A percentile compares a stretch with the other conserved stretches of the same genome.
Evolutionary conservation across 2,797 vertebrate species (phyloP).

Genomic region (Crypturellus tataupa): DNA sequence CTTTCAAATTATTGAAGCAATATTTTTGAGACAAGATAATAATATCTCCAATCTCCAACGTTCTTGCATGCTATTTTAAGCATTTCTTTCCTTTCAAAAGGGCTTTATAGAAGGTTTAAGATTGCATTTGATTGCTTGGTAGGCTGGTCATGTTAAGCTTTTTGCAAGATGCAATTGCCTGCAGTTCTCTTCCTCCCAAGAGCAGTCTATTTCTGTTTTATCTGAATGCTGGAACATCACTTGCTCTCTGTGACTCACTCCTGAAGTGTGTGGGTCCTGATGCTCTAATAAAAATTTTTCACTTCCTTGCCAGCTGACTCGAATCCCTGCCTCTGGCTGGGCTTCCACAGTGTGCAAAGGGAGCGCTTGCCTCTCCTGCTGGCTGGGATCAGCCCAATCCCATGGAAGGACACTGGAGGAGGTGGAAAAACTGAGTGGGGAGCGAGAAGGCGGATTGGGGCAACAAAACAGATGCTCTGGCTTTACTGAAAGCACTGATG

Average conservation of each 20-base stretch:
- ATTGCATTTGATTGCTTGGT: background rate
- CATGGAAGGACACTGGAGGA: background rate
- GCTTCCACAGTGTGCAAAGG: background rate
- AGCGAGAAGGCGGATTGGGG: background rate
- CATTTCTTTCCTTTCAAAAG: background rate
- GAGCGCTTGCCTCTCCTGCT: background rate
- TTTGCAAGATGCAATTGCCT: background rate
- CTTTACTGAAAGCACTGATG: background rate
- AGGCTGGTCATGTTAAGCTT: background rate
- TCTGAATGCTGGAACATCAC: accelerated
- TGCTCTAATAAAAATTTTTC: background rate
- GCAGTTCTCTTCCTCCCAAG: background rate
- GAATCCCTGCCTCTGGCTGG: background rate
- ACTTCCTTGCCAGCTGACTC: background rate
- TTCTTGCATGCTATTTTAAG: background rate
- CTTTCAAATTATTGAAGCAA: background rate
- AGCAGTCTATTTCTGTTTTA: background rate
- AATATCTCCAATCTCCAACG: background rate
- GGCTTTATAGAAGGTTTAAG: background rate
- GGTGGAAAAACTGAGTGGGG: background rate
- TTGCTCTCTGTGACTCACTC: background rate
- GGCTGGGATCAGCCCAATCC: background rate
- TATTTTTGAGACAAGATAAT: background rate
- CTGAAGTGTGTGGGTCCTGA: background rate
- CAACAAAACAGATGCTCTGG: background rate